A percentile compares a stretch with the other conserved stretches of the same genome.
These are phyloP conservation scores for Phalera bucephala DNA, from an alignment of 2,888 invertebrate genomes.

Conservation along the genomic window DNA sequence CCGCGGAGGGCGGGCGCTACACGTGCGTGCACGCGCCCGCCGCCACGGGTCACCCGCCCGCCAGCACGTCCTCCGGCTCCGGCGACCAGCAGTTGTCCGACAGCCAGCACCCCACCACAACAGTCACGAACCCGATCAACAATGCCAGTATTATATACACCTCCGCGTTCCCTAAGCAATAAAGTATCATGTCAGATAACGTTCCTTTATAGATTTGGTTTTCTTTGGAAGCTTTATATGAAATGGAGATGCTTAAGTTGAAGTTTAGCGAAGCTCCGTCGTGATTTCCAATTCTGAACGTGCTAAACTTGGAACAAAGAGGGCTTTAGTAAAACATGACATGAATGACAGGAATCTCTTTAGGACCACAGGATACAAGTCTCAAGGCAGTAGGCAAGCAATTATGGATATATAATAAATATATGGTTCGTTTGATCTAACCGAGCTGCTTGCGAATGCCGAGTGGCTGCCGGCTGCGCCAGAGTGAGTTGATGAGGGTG, in stretches of 20 bases:
- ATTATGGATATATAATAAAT: neutral
- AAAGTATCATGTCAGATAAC: slow-evolving; percentile 4
- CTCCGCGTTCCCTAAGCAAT: slow-evolving; percentile 86
- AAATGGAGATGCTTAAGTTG: too few relatives aligned
- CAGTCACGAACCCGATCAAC: slow-evolving; percentile 88
- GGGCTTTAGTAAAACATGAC: too few relatives aligned
- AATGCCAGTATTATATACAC: slow-evolving; percentile 89
- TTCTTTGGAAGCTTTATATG: too few relatives aligned
- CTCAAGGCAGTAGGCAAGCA: too few relatives aligned
- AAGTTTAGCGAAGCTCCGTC: too few relatives aligned
- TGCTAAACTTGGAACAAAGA: too few relatives aligned
- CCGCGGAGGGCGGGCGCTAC: slow-evolving; percentile 79
- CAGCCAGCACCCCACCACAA: slow-evolving; percentile 89
- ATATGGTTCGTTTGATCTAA: slow-evolving; percentile 44
- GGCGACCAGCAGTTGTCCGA: slow-evolving; percentile 91
- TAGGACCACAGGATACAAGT: too few relatives aligned
- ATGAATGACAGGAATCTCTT: too few relatives aligned
- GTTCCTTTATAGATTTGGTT: too few relatives aligned
- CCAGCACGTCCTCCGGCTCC: slow-evolving; percentile 86
- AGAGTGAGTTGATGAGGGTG: slow-evolving; percentile 87
- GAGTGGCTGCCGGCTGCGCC: slow-evolving; percentile 89
- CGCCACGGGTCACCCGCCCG: slow-evolving; percentile 87
- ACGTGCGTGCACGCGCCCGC: slow-evolving; percentile 84
- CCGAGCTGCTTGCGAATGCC: slow-evolving; percentile 86
- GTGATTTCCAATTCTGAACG: too few relatives aligned